A percentile compares a stretch with the other conserved stretches of the same genome.
These are phyloP conservation scores for Scaptodrosophila lebanonensis DNA, from an alignment of 1,140 invertebrate species.

Conservation along the genomic window DNA sequence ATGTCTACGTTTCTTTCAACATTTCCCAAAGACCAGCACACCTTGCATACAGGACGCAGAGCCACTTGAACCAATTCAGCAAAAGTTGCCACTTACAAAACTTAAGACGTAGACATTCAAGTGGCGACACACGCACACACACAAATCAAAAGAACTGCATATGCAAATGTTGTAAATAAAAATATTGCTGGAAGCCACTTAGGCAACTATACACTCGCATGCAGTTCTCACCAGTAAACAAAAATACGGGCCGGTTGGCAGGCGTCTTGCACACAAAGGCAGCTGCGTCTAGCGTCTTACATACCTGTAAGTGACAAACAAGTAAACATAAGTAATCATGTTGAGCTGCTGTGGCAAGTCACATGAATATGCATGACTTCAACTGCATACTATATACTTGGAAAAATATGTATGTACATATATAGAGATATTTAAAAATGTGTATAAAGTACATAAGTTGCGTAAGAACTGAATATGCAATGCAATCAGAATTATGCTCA, in stretches of 20 bases:
- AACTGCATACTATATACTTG: no score
- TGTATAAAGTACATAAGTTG: slow-evolving; percentile 12
- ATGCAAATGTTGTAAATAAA: slow-evolving; percentile 43
- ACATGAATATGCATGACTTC: slow-evolving; percentile 66
- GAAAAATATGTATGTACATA: no score
- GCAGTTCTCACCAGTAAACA: no score
- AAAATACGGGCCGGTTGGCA: not conserved
- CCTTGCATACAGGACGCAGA: not conserved
- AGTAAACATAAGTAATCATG: slow-evolving; percentile 63
- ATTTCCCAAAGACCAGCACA: not conserved
- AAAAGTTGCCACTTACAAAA: slow-evolving; percentile 66
- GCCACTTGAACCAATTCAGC: slow-evolving; percentile 62
- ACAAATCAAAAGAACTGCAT: slow-evolving; percentile 41
- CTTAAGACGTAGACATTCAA: slow-evolving; percentile 70
- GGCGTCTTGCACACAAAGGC: no score
- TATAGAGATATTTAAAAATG: slow-evolving; percentile 11
- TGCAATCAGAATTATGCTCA: slow-evolving; percentile 56
- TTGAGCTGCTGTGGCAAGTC: slow-evolving; percentile 45
- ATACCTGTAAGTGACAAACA: slow-evolving; percentile 57
- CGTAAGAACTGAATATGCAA: no score
- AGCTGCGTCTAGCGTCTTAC: slow-evolving; percentile 14
- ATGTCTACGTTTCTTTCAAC: no score
- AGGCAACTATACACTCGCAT: slow-evolving; percentile 24
- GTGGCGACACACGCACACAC: slow-evolving; percentile 28
- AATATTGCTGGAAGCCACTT: slow-evolving; percentile 39